These are phyloP conservation scores for Eueremaeus valkanovi DNA, from an alignment of 2,888 invertebrate genomes.

Conservation along the genomic window DNA sequence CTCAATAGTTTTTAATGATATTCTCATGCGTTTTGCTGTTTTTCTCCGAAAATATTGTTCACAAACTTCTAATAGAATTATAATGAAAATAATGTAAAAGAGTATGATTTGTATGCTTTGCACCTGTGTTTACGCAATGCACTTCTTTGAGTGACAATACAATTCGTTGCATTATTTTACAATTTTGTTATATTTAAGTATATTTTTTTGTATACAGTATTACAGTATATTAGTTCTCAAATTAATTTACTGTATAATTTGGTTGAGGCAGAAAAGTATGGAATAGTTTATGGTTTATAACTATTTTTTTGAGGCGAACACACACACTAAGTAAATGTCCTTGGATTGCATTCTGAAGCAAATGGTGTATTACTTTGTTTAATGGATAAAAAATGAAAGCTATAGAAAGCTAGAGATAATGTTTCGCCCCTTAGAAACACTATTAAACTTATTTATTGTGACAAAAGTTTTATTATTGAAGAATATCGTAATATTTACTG, in stretches of 20 bases:
- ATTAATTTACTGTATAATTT: neutral
- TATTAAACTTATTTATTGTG: slow-evolving; percentile 23
- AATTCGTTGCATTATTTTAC: slow-evolving; percentile 2
- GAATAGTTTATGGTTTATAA: neutral
- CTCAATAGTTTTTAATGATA: slow-evolving; percentile 20
- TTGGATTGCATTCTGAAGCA: slow-evolving; percentile 25
- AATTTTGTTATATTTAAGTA: slow-evolving; percentile 23
- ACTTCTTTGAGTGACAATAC: slow-evolving; percentile 37
- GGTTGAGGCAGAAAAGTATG: neutral
- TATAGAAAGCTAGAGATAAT: slow-evolving; percentile 24
- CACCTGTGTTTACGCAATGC: slow-evolving; percentile 35
- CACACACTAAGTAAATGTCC: slow-evolving; percentile 24
- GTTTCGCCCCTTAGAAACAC: slow-evolving; percentile 21
- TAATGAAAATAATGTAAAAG: neutral
- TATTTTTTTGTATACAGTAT: neutral
- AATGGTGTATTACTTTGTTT: slow-evolving; percentile 34
- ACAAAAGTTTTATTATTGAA: neutral
- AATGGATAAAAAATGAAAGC: slow-evolving; percentile 22
- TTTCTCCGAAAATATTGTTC: slow-evolving; percentile 5
- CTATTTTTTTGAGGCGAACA: slow-evolving; percentile 1
- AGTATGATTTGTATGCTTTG: slow-evolving; percentile 23
- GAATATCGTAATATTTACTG: slow-evolving; percentile 7
- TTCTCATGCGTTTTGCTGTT: neutral
- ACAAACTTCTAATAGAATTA: slow-evolving; percentile 1
- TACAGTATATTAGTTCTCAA: slow-evolving; percentile 8